Evolutionary conservation across 2,888 invertebrate species (phyloP), one percentile per base, ranked within the genome.

Genomic region (Lottia gigantea): DNA sequence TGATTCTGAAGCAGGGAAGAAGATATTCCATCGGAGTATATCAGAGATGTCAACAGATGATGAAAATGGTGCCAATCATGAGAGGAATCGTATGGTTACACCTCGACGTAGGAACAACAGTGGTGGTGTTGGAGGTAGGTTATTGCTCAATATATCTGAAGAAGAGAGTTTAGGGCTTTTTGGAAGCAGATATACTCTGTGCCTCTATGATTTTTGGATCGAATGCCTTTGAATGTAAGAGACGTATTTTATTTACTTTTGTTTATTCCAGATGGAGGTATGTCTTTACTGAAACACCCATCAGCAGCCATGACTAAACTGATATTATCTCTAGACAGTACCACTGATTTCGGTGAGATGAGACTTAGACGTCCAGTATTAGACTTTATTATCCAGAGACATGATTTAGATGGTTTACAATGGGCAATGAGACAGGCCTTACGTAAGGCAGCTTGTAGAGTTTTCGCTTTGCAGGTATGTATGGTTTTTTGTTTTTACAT

Each of bases 391-490:
- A 82, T 85, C 25, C 87, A 88, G 79, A 93, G 94, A 74, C 94
- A 96, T 82, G 95, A 97, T 86, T 90, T 98, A 62, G 94, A 94
- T 45, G 92, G 93, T 0, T 90, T 97, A 66, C 93, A 94, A 76
- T 91, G 94, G 73, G 95, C 95, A 62, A 95, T 98, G 94, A 94
- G 94, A 76, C 94, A 95, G 73, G 94, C 96, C 0, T 90, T 98
- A 1, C 91, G 91, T 67, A 91, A 92, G 80, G 91, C 92, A 3
- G 90, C 91, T 1, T 91, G 91, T 78, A 83, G 91, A 92, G 95
- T 84, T 89, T 96, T 74, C 94, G 96, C 82, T 93, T 94, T 89
- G 94, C 95, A 96, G 91, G 93, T 93, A 73, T 80, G 77, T 31
- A 47, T 63, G 26, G 40, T 40, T 40, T 40, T 40, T 8, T 40